These are phyloP conservation scores for Sebastes cheni DNA, from an alignment of 2,797 vertebrate genomes.

Conservation along the genomic window DNA sequence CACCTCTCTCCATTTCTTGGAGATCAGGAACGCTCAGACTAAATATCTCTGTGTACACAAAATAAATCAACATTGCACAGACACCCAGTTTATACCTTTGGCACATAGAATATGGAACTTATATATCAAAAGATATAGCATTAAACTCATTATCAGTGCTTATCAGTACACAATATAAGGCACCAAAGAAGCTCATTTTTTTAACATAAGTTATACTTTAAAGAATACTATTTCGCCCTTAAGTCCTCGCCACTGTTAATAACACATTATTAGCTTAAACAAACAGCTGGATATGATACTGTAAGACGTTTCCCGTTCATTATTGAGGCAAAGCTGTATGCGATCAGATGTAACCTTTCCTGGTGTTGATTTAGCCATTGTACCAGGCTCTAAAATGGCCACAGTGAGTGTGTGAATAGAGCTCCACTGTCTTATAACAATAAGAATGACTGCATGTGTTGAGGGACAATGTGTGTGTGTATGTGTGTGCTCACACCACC, in stretches of 20 bases:
- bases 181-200: slow-evolving; percentile 24
- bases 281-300: slow-evolving; percentile 25
- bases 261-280: slow-evolving; percentile 33
- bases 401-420: slow-evolving; percentile 63
- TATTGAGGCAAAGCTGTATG: slow-evolving; percentile 29
- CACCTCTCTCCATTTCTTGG: slow-evolving; percentile 50
- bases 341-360: slow-evolving; percentile 51
- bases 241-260: slow-evolving; percentile 21
- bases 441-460: slow-evolving; percentile 69
- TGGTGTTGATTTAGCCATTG: slow-evolving; percentile 49
- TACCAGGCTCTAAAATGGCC: slow-evolving; percentile 64
- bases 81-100: slow-evolving; percentile 65
- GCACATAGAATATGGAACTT: slow-evolving; percentile 32
- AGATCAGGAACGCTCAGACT: slow-evolving; percentile 11
- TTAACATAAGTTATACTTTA: slow-evolving; percentile 42
- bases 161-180: slow-evolving; percentile 33
- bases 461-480: slow-evolving; percentile 41
- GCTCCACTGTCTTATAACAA: slow-evolving; percentile 75
- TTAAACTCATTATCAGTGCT: slow-evolving; percentile 14
- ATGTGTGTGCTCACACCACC: slow-evolving; percentile 44
- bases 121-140: slow-evolving; percentile 19
- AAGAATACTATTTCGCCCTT: slow-evolving; percentile 23
- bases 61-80: slow-evolving; percentile 60
- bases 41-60: slow-evolving; percentile 39
- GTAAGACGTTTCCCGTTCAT: background rate